Evolutionary conservation across 2,888 invertebrate species (phyloP), one percentile per base, ranked within the genome.

Genomic region (Drosophila macrothrix): DNA sequence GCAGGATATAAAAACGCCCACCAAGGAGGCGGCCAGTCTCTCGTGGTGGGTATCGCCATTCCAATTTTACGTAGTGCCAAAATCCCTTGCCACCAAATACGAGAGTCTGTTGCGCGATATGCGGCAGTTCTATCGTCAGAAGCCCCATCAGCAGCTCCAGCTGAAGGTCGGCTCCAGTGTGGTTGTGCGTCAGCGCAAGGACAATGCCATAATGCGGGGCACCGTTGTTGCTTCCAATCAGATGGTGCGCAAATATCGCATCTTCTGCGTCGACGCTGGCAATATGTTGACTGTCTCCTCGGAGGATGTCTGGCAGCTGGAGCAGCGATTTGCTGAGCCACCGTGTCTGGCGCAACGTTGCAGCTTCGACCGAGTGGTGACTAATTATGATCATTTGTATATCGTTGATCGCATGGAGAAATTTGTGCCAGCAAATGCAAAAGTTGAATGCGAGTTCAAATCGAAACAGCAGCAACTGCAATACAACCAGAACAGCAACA

Each of bases 31-130:
- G 67, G 94, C 96, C 0, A 94, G 94, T 3, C 94, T 97, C 46
- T 95, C 96, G 3, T 97, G 97, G 97, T 96, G 96, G 90, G 95
- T 95, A 64, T 96, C 96, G 73, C 97, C 97, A 0, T 94, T 95
- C 73, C 95, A 95, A 81, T 97, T 97, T 92, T 96, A 95, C 92
- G 95, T 95, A 0, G 96, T 96, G 83, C 93, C 94, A 25, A 89
- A 94, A 55, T 94, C 94, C 0, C 83, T 93, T 7, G 94, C 94
- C 82, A 90, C 92, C 1, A 94, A 95, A 78, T 96, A 97, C 90
- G 94, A 95, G 22, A 93, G 93, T 4, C 94, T 97, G 94, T 96
- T 97, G 96, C 69, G 95, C 73, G 94, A 95, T 59, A 96, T 97
- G 80, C 96, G 97, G 55, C 94, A 94, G 52, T 93, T 95, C 31